Evolutionary conservation across 2,113 vertebrate species (phyloP).

Genomic region (Tragelaphus scriptus): DNA sequence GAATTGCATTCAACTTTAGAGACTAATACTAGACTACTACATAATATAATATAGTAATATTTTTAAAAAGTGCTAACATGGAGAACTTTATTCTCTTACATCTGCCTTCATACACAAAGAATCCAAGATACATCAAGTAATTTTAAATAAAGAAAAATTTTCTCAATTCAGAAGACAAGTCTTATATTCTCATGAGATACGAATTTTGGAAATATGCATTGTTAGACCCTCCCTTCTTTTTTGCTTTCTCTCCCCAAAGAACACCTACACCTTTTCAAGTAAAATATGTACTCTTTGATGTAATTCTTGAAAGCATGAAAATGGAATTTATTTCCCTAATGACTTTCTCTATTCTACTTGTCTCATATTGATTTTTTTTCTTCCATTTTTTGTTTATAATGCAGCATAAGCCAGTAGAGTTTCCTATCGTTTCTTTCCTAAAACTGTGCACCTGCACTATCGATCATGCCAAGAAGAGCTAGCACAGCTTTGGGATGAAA

Average conservation of each 20-base stretch:
- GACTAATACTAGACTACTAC: not conserved
- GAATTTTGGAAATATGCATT: not conserved
- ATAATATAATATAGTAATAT: not conserved
- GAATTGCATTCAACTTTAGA: not conserved
- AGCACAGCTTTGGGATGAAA: slow-evolving; percentile 26
- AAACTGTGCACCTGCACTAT: slow-evolving; percentile 28
- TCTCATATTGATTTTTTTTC: not conserved
- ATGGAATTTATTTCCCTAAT: slow-evolving; percentile 41
- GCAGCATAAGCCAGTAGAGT: not conserved
- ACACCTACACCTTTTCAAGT: not conserved
- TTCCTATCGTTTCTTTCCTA: slow-evolving; percentile 40
- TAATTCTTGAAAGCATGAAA: slow-evolving; percentile 29
- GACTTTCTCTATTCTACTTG: slow-evolving; percentile 13
- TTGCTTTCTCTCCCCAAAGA: not conserved
- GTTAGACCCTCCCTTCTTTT: not conserved
- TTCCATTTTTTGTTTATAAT: not conserved
- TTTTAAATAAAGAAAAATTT: not conserved
- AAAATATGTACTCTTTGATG: not conserved
- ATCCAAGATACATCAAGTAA: not conserved
- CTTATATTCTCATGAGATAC: not conserved
- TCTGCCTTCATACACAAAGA: not conserved
- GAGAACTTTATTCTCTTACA: not conserved
- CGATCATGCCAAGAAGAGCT: not conserved
- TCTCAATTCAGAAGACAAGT: not conserved
- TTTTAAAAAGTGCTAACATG: not conserved